Base-by-base conservation (phyloP, 1,140 invertebrate species). In the Trialeurodes vaporariorum region DNA sequence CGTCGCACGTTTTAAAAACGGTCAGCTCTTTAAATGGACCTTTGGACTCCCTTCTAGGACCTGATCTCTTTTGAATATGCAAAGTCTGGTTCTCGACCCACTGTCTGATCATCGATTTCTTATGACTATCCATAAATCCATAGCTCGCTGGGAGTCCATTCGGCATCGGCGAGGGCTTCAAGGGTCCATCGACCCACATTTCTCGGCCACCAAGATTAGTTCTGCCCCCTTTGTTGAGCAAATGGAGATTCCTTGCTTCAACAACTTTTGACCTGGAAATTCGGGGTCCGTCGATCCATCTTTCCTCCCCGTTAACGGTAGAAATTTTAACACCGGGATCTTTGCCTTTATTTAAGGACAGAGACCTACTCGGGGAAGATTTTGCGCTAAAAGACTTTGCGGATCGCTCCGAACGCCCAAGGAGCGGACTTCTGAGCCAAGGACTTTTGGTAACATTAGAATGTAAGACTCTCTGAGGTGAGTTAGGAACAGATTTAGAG, bases 211-310 rank as follows among this genome's bases (percentile, higher is more conserved):
- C 62, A 63, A 25, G 68, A 17, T 1, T 59, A 2, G 49, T 63
- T 25, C 61, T 59, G 26, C 62, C 64, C 13, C 64, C 70, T 25
- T 70, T 70, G 11, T 58, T 26, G 58, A 68, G 61, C 67, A 71
- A 64, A 61, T 70, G 66, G 24, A 70, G 81, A 83, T 21, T 86
- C 80, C 81, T 91, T 0, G 69, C 65, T 1, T 67, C 63, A 21
- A 63, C 65, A 0, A 64, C 63, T 2, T 86, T 88, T 11, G 86
- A 89, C 72, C 90, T 90, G 0, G 89, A 88, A 71, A 94, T 90
- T 73, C 91, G 84, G 0, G 94, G 94, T 1, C 94, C 94, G 80
- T 98, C 94, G 65, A 98, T 92, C 94, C 94, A 98, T 74, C 94
- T 91, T 75, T 97, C 94, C 72, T 95, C 92, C 0, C 64, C 26